These are phyloP conservation scores for Pavo muticus DNA, from an alignment of 2,113 vertebrate species.

Conservation along the genomic window DNA sequence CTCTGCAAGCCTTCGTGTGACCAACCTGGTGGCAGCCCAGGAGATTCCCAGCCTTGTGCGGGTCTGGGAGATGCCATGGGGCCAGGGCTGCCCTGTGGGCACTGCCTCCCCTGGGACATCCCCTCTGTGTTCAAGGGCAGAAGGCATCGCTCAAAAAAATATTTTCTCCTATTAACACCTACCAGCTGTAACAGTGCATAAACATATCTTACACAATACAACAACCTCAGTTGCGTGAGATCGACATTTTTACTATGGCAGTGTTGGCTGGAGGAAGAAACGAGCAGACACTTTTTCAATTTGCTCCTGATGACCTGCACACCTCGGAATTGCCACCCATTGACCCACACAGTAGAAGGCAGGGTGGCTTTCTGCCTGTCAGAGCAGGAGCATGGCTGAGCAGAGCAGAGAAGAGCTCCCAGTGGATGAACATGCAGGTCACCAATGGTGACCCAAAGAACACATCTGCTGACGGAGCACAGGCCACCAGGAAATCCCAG, in stretches of 20 bases:
- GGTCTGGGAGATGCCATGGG: neutral
- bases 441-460: rapidly evolving
- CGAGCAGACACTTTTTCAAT: neutral
- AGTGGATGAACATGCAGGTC: rapidly evolving
- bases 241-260: neutral
- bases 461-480: neutral
- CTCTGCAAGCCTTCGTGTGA: neutral
- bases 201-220: neutral
- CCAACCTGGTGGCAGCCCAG: neutral
- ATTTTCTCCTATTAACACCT: neutral
- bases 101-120: neutral
- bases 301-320: neutral
- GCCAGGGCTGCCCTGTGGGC: neutral
- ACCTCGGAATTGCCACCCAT: neutral
- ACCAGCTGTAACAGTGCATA: neutral
- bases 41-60: no score
- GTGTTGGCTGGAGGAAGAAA: neutral
- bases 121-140: neutral
- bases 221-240: neutral
- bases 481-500: neutral
- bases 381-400: neutral
- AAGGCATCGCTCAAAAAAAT: neutral
- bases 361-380: neutral
- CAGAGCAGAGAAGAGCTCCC: neutral
- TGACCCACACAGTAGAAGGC: rapidly evolving